These are phyloP conservation scores for Epinephelus coioides DNA, from an alignment of 2,797 vertebrate genomes.

Conservation along the genomic window DNA sequence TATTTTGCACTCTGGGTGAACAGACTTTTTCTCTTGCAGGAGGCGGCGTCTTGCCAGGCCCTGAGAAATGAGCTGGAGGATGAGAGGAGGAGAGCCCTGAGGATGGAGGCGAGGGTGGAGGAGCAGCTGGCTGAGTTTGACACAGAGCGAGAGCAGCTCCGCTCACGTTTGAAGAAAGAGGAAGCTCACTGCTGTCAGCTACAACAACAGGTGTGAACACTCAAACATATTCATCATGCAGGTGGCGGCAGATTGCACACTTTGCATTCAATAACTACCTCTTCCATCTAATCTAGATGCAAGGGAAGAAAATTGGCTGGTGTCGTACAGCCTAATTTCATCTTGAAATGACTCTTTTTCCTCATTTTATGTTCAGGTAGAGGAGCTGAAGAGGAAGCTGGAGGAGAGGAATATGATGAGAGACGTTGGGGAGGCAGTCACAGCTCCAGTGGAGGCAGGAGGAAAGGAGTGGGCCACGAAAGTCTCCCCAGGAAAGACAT, in stretches of 20 bases:
- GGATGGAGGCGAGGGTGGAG: conserved; percentile 96
- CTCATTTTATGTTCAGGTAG: conserved; percentile 77
- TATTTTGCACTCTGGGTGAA: background rate
- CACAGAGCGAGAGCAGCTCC: conserved; percentile 95
- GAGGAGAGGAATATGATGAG: conserved; percentile 78
- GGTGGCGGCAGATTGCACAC: background rate
- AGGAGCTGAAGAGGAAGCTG: conserved; percentile 88
- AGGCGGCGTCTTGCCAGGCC: conserved; percentile 87
- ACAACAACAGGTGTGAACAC: conserved; percentile 85
- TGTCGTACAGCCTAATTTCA: background rate
- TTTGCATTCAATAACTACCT: background rate
- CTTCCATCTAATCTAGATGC: background rate
- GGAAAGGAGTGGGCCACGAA: conserved; percentile 59
- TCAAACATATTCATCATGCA: background rate
- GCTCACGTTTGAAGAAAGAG: conserved; percentile 93
- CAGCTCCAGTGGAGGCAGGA: conserved; percentile 34
- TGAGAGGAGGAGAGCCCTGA: conserved; percentile 89
- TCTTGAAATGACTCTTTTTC: conserved; percentile 3
- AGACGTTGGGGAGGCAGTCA: background rate
- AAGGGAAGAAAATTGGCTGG: background rate
- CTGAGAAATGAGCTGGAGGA: conserved; percentile 90
- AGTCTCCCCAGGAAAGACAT: conserved; percentile 36
- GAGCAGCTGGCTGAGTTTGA: conserved; percentile 97
- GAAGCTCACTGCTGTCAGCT: conserved; percentile 91
- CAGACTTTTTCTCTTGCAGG: conserved; percentile 59